Conservation (phyloP, 2,113 vertebrate genomes). For the Pholis gunnellus region DNA sequence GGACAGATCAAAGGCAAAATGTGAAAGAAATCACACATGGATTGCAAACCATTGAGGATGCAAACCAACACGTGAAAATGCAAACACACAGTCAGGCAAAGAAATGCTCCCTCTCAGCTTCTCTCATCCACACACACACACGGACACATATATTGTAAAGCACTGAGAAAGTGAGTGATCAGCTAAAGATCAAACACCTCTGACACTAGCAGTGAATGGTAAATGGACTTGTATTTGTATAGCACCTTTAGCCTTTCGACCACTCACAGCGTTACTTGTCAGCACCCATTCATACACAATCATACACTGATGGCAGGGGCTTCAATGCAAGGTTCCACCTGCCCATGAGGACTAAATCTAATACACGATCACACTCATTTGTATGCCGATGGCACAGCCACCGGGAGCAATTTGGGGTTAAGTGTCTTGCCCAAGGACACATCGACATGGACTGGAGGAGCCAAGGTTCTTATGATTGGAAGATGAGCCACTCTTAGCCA, state of each 20-base stretch:
- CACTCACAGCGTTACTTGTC: background rate
- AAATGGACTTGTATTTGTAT: background rate
- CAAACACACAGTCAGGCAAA: conserved; percentile 35
- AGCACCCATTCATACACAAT: background rate
- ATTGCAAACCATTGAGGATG: conserved; percentile 39
- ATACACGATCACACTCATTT: background rate
- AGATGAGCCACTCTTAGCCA: background rate
- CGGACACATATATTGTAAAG: background rate
- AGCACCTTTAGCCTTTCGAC: no score
- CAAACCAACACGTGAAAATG: conserved; percentile 42
- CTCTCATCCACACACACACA: background rate
- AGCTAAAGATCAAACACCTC: background rate
- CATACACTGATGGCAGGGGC: background rate
- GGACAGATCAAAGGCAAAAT: conserved; percentile 72
- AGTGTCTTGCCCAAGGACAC: background rate
- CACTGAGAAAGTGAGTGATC: background rate
- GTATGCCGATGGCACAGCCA: no score
- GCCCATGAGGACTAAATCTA: no score
- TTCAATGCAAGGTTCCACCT: no score
- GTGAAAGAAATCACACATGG: conserved; percentile 58
- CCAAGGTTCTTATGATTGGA: no score
- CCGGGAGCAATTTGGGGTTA: background rate
- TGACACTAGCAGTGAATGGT: background rate
- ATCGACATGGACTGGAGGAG: no score
- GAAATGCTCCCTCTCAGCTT: conserved; percentile 15